Base-by-base conservation (phyloP, 2,888 invertebrate species). In the Eristalis tenax region DNA sequence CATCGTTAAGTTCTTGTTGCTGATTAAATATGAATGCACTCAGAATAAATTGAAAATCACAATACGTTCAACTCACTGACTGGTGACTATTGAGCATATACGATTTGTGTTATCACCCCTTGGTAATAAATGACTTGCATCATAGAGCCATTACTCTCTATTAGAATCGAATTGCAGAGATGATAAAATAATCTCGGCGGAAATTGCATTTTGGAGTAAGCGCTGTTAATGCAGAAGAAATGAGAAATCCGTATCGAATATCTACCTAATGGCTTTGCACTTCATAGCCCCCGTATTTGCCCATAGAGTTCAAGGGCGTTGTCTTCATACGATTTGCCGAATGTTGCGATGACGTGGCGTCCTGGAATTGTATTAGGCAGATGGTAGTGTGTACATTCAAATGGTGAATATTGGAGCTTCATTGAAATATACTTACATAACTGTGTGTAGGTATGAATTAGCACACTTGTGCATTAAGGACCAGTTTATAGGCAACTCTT, bases 141-240 rank as follows among this genome's bases (percentile, higher is more conserved):
- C 15, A 26, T 2, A 50, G 10, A 32, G 4, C 50, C 28, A 23
- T 68, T 68, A 50, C 32, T 18, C 28, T 28, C 32, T 32, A 68
- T 68, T 28, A 43, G 50, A 68, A 68, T 28, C 50, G 26, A 32
- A 43, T 40, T 56, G 50, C 32, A 68, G 50, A 56, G 32, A 32
- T 18, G 32, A 68, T 18, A 28, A 13, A 50, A 28, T 56, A 68
- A 68, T 40, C 18, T 4, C 18, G 18, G 68, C 11, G 68, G 32
- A 68, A 50, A 50, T 68, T 68, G 50, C 50, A 50, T 18, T 50
- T 50, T 2, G 5, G 50, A 32, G 28, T 68, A 26, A 50, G 68
- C 68, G 13, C 26, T 32, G 50, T 56, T n/a, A 50, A 50, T 50
- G 66, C 66, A 66, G n/a, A 68, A 68, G 28, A 68, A 68, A 32